These are phyloP conservation scores for Geodia barretti DNA, from an alignment of 37 sponge, comb jelly and placozoan species.

Conservation along the genomic window DNA sequence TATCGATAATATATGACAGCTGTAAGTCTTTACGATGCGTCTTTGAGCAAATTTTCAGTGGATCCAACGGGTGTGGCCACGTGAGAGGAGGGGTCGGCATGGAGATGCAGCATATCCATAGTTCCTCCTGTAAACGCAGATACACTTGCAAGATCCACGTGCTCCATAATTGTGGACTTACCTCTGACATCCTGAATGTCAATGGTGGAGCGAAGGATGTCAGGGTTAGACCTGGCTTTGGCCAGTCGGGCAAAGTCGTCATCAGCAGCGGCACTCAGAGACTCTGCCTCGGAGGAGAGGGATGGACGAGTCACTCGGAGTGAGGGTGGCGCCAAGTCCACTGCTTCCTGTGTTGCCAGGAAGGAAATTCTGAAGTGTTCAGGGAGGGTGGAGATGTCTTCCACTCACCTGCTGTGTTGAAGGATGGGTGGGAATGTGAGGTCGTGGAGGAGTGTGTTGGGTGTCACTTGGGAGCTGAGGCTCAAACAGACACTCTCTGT, in stretches of 20 bases:
- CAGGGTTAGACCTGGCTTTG: conserved; percentile 83
- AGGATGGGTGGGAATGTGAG: conserved; percentile 21
- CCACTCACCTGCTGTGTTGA: too few relatives aligned
- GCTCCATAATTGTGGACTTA: background rate
- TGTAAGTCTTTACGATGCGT: background rate
- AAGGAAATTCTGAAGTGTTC: too few relatives aligned
- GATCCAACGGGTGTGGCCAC: background rate
- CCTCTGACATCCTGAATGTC: conserved; percentile 27
- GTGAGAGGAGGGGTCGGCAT: conserved; percentile 45
- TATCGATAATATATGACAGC: too few relatives aligned
- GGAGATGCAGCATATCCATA: conserved; percentile 14
- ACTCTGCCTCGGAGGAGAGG: conserved; percentile 22
- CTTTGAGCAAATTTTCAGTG: background rate
- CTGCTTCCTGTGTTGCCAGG: too few relatives aligned
- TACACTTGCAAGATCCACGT: too few relatives aligned
- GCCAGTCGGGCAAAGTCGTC: conserved; percentile 79
- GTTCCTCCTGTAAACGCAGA: background rate
- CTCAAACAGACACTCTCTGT: conserved; percentile 77
- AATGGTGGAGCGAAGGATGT: conserved; percentile 76
- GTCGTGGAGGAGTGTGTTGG: conserved; percentile 19
- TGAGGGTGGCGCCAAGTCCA: background rate
- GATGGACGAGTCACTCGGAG: conserved; percentile 48
- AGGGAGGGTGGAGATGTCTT: too few relatives aligned
- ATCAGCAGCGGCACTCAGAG: conserved; percentile 32
- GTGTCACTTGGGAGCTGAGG: conserved; percentile 76